phyloP scores from a whole-genome alignment of 2,113 vertebrate genomes.

The Xenopus tropicalis region DNA sequence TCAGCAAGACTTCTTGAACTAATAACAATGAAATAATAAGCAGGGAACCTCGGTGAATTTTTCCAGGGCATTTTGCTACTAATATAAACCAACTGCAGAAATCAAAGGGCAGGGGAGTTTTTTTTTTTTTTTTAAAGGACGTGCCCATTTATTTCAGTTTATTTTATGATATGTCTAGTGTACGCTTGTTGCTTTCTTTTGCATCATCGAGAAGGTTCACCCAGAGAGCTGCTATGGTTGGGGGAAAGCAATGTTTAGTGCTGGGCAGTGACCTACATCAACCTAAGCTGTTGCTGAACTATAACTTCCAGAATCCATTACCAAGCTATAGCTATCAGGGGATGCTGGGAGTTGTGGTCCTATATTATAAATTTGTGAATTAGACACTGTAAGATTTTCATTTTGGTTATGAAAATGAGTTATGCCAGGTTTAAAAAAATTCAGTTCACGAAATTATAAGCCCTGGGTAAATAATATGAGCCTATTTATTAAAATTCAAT shows the following conservation, averaged over 20 bases:
- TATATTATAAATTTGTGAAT: too few relatives aligned
- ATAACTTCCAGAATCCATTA: too few relatives aligned
- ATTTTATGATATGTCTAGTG: conserved; percentile 44
- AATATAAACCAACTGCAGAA: conserved; percentile 46
- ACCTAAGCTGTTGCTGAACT: too few relatives aligned
- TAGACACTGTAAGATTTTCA: too few relatives aligned
- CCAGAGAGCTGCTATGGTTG: conserved; percentile 35
- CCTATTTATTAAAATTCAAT: too few relatives aligned
- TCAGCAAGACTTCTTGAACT: conserved; percentile 42
- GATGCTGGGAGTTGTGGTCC: too few relatives aligned
- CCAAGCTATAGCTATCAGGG: too few relatives aligned
- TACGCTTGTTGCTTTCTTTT: conserved; percentile 36
- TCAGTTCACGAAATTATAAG: too few relatives aligned
- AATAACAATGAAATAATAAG: conserved; percentile 47
- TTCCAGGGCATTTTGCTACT: conserved; percentile 43
- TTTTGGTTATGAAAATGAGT: too few relatives aligned
- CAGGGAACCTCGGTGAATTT: conserved; percentile 31
- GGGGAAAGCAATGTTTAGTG: neutral
- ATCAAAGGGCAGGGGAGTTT: conserved; percentile 36
- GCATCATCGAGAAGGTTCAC: conserved; percentile 39
- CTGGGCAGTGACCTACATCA: too few relatives aligned
- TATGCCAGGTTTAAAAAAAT: too few relatives aligned
- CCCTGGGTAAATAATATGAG: too few relatives aligned
- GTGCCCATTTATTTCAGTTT: conserved; percentile 46
- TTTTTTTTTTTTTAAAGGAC: conserved; percentile 37